Conservation (phyloP, 2,888 invertebrate genomes). For the Limnephilus marmoratus region DNA sequence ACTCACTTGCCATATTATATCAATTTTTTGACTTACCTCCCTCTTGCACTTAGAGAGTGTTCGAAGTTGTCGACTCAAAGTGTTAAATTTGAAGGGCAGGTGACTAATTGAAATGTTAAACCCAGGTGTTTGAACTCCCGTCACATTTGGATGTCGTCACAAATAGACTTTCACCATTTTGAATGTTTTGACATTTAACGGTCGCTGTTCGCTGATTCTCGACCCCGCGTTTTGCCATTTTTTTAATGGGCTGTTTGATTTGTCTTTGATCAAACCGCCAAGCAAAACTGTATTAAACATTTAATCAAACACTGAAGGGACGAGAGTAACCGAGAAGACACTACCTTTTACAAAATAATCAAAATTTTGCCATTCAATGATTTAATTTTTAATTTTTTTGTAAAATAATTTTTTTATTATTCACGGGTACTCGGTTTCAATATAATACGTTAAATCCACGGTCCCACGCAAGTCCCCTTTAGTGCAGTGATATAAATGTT, state of each 20-base stretch:
- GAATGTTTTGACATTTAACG: not conserved
- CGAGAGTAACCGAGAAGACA: not conserved
- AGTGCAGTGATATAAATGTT: no score
- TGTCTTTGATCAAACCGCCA: not conserved
- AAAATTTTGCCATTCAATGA: no score
- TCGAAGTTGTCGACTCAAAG: not conserved
- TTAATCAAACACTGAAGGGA: not conserved
- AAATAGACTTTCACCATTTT: not conserved
- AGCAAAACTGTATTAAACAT: not conserved
- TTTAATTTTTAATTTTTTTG: no score
- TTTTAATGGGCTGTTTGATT: not conserved
- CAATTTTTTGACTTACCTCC: no score
- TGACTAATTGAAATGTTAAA: not conserved
- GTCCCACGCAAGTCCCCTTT: no score
- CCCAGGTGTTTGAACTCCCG: no score
- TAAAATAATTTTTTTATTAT: no score
- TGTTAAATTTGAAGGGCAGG: not conserved
- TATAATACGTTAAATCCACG: no score
- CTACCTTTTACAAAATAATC: no score
- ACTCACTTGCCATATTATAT: no score
- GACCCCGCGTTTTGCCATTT: not conserved
- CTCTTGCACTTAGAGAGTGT: not conserved
- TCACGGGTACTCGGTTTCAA: no score
- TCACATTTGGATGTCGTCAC: not conserved
- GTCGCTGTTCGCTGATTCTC: not conserved